A percentile compares a stretch with the other conserved stretches of the same genome.
Evolutionary conservation across 2,888 invertebrate species (phyloP).

Genomic region (Herminia tarsipennalis): DNA sequence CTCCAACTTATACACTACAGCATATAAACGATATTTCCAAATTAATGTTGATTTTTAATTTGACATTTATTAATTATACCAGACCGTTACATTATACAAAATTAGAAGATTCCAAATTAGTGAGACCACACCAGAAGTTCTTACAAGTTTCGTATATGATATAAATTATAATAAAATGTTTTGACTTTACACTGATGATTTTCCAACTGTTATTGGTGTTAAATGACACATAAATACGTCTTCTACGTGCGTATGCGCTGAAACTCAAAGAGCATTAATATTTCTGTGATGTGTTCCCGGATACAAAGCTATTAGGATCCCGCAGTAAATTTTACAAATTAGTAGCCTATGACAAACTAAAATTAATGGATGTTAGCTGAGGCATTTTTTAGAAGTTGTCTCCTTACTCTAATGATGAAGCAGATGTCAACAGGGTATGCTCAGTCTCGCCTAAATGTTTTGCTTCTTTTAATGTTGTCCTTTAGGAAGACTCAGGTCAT

Average conservation of each 20-base stretch:
- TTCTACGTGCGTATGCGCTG: constrained; percentile 51
- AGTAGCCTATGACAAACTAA: constrained; percentile 81
- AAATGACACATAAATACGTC: constrained; percentile 79
- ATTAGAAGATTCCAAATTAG: constrained; percentile 39
- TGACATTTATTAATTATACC: constrained; percentile 22
- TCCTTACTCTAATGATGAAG: constrained; percentile 70
- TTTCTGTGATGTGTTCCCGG: constrained; percentile 75
- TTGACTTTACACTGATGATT: constrained; percentile 71
- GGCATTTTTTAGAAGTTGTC: constrained; percentile 65
- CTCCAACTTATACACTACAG: too few species aligned
- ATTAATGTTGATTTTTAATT: constrained; percentile 12
- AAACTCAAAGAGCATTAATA: constrained; percentile 64
- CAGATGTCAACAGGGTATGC: constrained; percentile 68
- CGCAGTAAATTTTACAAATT: constrained; percentile 82
- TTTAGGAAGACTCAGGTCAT: constrained; percentile 37
- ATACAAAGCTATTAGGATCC: constrained; percentile 74
- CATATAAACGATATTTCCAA: too few species aligned
- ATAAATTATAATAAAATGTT: constrained; percentile 65
- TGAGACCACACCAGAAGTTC: constrained; percentile 62
- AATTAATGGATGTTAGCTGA: constrained; percentile 72
- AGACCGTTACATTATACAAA: constrained; percentile 23
- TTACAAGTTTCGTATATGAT: constrained; percentile 22
- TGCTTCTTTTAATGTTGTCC: constrained; percentile 49
- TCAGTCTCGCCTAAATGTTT: constrained; percentile 47
- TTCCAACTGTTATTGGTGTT: constrained; percentile 67